phyloP scores from a whole-genome alignment of 2,113 vertebrate species.

The Apodemus sylvaticus region DNA sequence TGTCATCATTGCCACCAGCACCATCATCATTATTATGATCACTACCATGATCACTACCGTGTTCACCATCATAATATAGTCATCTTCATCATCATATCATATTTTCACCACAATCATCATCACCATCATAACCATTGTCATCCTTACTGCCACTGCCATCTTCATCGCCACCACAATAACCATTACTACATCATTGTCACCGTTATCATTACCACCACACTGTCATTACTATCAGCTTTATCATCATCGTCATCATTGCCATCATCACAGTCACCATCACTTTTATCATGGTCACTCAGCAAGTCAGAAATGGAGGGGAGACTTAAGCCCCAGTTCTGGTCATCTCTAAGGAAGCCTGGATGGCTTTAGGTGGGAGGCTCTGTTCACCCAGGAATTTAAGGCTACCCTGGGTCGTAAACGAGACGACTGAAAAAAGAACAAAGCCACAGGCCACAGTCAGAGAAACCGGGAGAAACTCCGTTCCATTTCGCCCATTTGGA shows the following conservation, averaged over 20 bases:
- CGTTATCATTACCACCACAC: too few relatives aligned
- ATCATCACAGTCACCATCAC: neutral
- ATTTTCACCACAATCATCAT: neutral
- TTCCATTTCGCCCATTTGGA: neutral
- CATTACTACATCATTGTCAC: neutral
- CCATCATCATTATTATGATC: too few relatives aligned
- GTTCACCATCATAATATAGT: neutral
- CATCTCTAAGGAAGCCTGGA: neutral
- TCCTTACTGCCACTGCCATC: too few relatives aligned
- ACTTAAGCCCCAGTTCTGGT: neutral
- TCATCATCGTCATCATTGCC: neutral
- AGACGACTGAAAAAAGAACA: neutral
- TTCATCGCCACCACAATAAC: accelerated
- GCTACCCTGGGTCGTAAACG: neutral
- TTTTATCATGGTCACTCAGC: neutral
- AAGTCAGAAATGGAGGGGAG: neutral
- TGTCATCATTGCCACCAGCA: too few relatives aligned
- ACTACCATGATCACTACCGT: accelerated
- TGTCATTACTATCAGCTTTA: too few relatives aligned
- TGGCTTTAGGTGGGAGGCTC: neutral
- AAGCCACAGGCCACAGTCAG: neutral
- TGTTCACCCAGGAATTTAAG: neutral
- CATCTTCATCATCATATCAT: neutral
- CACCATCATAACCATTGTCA: too few relatives aligned
- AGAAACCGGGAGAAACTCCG: neutral